Percentiles rank a stretch among this genome's conserved stretches.
Evolutionary conservation across 2,797 vertebrate genomes (phyloP).

Genomic region (Dipus sagitta): DNA sequence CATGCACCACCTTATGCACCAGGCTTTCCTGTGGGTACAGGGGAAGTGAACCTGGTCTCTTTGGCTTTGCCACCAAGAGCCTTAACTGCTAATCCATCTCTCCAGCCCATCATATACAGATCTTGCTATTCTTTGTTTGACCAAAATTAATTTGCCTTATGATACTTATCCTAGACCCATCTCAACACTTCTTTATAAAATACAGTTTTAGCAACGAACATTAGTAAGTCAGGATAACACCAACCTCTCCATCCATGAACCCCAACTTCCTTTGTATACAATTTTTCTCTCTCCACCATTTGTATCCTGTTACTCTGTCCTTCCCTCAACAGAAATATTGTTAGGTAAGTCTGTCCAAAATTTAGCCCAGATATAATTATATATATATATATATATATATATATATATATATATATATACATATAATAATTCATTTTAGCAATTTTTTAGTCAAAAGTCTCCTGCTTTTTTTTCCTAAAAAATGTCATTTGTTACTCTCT

Average conservation of each 20-base stretch:
- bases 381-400: too few relatives aligned
- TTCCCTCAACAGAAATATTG: background rate
- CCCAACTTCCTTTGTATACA: background rate
- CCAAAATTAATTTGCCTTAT: background rate
- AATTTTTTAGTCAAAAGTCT: background rate
- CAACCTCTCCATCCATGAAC: background rate
- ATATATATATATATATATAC: too few relatives aligned
- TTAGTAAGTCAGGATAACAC: background rate
- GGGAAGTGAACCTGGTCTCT: too few relatives aligned
- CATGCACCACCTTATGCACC: too few relatives aligned
- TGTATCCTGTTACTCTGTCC: too few relatives aligned
- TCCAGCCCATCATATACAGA: too few relatives aligned
- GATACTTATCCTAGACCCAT: background rate
- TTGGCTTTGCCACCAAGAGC: too few relatives aligned
- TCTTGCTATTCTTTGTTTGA: background rate
- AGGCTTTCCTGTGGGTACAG: too few relatives aligned
- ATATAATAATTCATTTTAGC: background rate
- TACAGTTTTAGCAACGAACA: too few relatives aligned
- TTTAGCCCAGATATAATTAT: background rate
- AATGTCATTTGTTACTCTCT: background rate
- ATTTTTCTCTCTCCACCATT: background rate
- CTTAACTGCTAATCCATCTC: too few relatives aligned
- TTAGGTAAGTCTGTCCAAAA: background rate
- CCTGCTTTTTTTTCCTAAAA: background rate
- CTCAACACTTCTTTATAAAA: too few relatives aligned